Conservation (phyloP, 92 coral and sea anemone species). For the Heteractis magnifica region DNA sequence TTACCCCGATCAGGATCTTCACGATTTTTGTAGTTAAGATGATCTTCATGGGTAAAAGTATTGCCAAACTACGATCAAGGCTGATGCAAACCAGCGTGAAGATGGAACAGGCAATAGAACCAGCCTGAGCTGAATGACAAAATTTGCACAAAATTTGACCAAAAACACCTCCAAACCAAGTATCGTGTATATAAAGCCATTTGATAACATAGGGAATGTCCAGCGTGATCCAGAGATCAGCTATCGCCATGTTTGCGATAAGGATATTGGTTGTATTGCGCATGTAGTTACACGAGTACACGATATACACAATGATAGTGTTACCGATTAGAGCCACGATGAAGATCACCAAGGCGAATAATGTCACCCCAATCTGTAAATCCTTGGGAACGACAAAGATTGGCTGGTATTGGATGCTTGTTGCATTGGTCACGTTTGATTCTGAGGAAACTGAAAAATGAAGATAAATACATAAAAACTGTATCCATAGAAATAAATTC, state of each 20-base stretch:
- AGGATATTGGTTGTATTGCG: conserved; percentile 67
- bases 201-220: conserved; percentile 68
- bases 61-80: conserved; percentile 58
- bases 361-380: conserved; percentile 58
- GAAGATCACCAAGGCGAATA: conserved; percentile 47
- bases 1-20: conserved; percentile 29
- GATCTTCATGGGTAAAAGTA: conserved; percentile 56
- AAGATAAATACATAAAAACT: neutral
- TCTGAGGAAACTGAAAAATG: conserved; percentile 3
- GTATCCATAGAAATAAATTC: too few species aligned
- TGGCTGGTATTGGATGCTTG: neutral
- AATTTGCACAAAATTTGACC: conserved; percentile 60
- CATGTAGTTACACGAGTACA: conserved; percentile 63
- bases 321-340: conserved; percentile 59
- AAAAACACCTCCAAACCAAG: conserved; percentile 68
- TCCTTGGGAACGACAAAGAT: conserved; percentile 17
- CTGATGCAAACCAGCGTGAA: conserved; percentile 69
- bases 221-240: conserved; percentile 64
- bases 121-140: conserved; percentile 68
- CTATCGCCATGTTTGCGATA: conserved; percentile 74
- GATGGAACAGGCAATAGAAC: conserved; percentile 58
- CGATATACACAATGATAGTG: conserved; percentile 62
- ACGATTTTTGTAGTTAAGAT: conserved; percentile 57
- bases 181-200: conserved; percentile 41
- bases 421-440: conserved; percentile 20